Percentiles rank a stretch among this genome's conserved stretches.
Evolutionary conservation across 2,888 invertebrate species (phyloP).

Genomic region (Drosophila picticornis): DNA sequence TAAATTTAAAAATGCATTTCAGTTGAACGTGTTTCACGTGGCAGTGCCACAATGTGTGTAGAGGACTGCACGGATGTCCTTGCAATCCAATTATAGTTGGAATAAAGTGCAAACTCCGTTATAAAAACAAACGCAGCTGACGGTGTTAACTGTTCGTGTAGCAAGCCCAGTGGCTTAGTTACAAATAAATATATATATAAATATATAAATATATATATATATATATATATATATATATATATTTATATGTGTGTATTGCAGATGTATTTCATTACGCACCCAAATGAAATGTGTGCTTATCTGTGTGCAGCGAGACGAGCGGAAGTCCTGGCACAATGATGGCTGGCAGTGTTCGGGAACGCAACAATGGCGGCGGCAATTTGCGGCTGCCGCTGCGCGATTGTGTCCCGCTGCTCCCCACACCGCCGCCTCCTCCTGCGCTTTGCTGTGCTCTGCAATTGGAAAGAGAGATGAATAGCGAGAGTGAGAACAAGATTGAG

Average conservation of each 20-base stretch:
- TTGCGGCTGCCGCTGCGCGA: constrained; percentile 83
- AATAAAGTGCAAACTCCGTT: constrained; percentile 12
- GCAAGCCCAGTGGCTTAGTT: constrained; percentile 1
- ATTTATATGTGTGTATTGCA: neutral
- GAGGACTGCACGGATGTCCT: neutral
- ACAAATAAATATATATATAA: neutral
- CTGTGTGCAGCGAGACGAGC: constrained; percentile 93
- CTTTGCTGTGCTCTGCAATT: constrained; percentile 86
- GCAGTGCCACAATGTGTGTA: neutral
- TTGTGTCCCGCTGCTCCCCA: constrained; percentile 70
- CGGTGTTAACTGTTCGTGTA: neutral
- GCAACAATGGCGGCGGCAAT: constrained; percentile 90
- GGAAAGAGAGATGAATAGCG: neutral
- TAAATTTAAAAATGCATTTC: neutral
- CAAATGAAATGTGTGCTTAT: constrained; percentile 87
- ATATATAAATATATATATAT: neutral
- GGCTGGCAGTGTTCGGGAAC: constrained; percentile 94
- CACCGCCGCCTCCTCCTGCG: constrained; percentile 83
- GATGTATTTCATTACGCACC: constrained; percentile 82
- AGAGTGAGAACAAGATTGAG: neutral
- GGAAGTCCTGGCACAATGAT: constrained; percentile 93
- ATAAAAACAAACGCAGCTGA: neutral
- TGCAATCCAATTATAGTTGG: constrained; percentile 27
- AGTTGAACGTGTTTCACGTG: neutral
- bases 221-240: neutral